Percentiles rank a stretch among this genome's conserved stretches.
Evolutionary conservation across 2,888 invertebrate species (phyloP).

Genomic region (Tachina lurida): DNA sequence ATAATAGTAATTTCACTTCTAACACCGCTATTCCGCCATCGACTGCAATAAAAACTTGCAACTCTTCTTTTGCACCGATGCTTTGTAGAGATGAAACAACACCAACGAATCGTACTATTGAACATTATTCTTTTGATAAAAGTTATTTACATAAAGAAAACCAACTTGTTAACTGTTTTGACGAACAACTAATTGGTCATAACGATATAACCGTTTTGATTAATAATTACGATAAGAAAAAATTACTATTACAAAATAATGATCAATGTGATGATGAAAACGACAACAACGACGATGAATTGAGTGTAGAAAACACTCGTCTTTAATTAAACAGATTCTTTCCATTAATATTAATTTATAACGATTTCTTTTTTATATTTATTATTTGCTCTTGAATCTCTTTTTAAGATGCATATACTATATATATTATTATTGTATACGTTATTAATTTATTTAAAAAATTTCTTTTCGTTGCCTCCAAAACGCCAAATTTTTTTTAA

Average conservation of each 20-base stretch:
- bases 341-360: conserved; percentile 34
- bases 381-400: conserved; percentile 39
- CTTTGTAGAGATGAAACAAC: conserved; percentile 26
- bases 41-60: conserved; percentile 31
- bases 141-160: conserved; percentile 44
- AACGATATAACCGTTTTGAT: conserved; percentile 69
- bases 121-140: conserved; percentile 25
- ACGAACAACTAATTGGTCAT: conserved; percentile 52
- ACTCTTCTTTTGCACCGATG: conserved; percentile 18
- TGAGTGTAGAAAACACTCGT: conserved; percentile 81
- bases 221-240: conserved; percentile 70
- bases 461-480: conserved; percentile 13
- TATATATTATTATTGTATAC: conserved; percentile 33
- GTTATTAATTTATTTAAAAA: conserved; percentile 34
- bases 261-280: conserved; percentile 45
- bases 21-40: conserved; percentile 29
- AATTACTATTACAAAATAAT: conserved; percentile 47
- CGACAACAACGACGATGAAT: conserved; percentile 77
- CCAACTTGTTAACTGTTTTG: conserved; percentile 34
- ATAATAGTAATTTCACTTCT: conserved; percentile 69
- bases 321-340: conserved; percentile 74
- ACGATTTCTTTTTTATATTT: conserved; percentile 10
- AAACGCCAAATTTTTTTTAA: conserved; percentile 16
- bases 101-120: conserved; percentile 11
- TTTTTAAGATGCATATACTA: conserved; percentile 8